These are phyloP conservation scores for Ethmia dodecea DNA, from an alignment of 2,888 invertebrate species.

Conservation along the genomic window DNA sequence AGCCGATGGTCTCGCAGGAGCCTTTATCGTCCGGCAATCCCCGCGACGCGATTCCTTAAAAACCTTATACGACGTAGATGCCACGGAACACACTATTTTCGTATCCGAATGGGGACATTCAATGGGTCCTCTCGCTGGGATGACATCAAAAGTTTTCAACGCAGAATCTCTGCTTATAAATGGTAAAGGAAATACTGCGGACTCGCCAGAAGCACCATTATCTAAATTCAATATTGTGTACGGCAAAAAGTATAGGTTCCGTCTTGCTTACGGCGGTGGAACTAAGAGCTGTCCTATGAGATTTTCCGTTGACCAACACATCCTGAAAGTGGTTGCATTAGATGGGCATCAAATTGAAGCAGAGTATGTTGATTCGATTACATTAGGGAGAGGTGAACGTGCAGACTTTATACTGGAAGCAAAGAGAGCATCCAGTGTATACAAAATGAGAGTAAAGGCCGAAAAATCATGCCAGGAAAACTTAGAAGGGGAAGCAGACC, in stretches of 20 bases:
- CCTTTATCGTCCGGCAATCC: constrained; percentile 83
- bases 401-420: constrained; percentile 85
- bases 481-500: constrained; percentile 71
- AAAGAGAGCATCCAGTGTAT: constrained; percentile 72
- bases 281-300: constrained; percentile 82
- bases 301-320: constrained; percentile 81
- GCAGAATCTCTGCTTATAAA: constrained; percentile 80
- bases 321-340: constrained; percentile 80
- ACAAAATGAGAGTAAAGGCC: constrained; percentile 78
- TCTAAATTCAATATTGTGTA: constrained; percentile 73
- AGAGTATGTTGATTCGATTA: constrained; percentile 74
- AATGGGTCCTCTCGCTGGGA: constrained; percentile 65
- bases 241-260: constrained; percentile 81
- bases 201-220: constrained; percentile 54
- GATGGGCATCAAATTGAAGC: constrained; percentile 83
- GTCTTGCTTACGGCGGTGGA: constrained; percentile 82
- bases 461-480: constrained; percentile 67
- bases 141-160: constrained; percentile 49
- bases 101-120: constrained; percentile 84
- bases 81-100: constrained; percentile 82
- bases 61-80: constrained; percentile 83
- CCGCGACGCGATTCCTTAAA: constrained; percentile 77
- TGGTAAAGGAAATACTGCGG: constrained; percentile 74
- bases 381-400: constrained; percentile 83
- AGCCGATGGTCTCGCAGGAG: constrained; percentile 83